Evolutionary conservation across 2,888 invertebrate genomes (phyloP).

Genomic region (Dryadula phaetusa): DNA sequence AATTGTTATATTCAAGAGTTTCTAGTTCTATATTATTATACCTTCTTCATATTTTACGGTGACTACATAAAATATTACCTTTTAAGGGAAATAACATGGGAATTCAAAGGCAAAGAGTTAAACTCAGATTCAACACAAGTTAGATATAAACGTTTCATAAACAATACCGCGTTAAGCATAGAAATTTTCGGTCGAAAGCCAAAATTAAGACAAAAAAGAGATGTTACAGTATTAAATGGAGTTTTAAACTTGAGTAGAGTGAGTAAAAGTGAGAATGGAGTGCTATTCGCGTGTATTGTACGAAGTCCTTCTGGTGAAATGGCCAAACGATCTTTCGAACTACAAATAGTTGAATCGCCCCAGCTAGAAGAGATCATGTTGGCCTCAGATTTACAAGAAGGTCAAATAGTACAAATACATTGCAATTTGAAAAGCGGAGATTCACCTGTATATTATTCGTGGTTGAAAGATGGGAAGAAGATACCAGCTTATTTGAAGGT

Average conservation of each 20-base stretch:
- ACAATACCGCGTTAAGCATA: constrained; percentile 64
- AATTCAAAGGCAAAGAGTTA: constrained; percentile 77
- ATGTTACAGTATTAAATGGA: constrained; percentile 69
- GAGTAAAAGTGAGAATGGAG: constrained; percentile 87
- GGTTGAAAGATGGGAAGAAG: constrained; percentile 88
- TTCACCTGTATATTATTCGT: constrained; percentile 88
- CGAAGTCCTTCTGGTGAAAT: constrained; percentile 90
- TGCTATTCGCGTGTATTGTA: constrained; percentile 91
- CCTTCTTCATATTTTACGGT: background rate
- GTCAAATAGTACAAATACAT: constrained; percentile 92
- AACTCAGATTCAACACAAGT: constrained; percentile 60
- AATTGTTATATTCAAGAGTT: no score
- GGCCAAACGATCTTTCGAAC: constrained; percentile 88
- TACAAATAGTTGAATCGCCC: constrained; percentile 89
- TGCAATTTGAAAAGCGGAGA: constrained; percentile 90
- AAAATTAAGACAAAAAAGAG: constrained; percentile 75
- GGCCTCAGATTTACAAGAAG: constrained; percentile 91
- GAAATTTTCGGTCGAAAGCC: constrained; percentile 79
- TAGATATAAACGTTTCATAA: constrained; percentile 67
- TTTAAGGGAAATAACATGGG: constrained; percentile 80
- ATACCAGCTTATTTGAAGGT: constrained; percentile 87
- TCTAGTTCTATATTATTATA: background rate
- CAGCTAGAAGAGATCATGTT: constrained; percentile 93
- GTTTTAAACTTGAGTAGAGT: constrained; percentile 85
- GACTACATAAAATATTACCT: background rate